Evolutionary conservation across 2,888 invertebrate genomes (phyloP).

Genomic region (Boloria selene): DNA sequence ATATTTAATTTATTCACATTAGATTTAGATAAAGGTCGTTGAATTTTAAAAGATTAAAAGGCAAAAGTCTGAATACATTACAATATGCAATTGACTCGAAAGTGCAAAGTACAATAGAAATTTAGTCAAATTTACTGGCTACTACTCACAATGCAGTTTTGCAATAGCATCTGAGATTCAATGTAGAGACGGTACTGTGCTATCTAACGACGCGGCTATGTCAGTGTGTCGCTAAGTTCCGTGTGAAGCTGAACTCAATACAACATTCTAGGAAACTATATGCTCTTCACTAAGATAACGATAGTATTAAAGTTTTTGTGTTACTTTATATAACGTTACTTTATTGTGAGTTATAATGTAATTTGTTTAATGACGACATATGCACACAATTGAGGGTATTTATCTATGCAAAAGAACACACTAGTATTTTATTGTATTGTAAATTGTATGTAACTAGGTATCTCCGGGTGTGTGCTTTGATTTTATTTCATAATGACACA

Average conservation of each 20-base stretch:
- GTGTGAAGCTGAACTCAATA: conserved; percentile 58
- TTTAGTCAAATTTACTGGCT: no score
- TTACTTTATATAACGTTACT: conserved; percentile 2
- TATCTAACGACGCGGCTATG: conserved; percentile 46
- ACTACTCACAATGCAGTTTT: background rate
- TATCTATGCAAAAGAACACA: background rate
- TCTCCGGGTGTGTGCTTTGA: conserved; percentile 34
- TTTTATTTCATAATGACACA: conserved; percentile 40
- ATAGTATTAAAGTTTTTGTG: conserved; percentile 5
- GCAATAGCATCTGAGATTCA: background rate
- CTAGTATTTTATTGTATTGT: conserved; percentile 13
- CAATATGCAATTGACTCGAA: no score
- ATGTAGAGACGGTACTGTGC: conserved; percentile 1
- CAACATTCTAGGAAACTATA: conserved; percentile 56
- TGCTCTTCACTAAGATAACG: conserved; percentile 35
- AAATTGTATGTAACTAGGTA: conserved; percentile 38
- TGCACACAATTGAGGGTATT: background rate
- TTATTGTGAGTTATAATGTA: background rate
- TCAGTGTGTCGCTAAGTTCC: conserved; percentile 72
- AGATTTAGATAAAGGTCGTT: no score
- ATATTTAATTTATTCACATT: no score
- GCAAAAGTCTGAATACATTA: no score
- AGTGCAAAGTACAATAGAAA: no score
- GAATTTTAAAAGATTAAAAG: no score
- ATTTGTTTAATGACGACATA: conserved; percentile 2